Evolutionary conservation across 2,797 vertebrate genomes (phyloP).

Genomic region (Acanthurus leucopareius): DNA sequence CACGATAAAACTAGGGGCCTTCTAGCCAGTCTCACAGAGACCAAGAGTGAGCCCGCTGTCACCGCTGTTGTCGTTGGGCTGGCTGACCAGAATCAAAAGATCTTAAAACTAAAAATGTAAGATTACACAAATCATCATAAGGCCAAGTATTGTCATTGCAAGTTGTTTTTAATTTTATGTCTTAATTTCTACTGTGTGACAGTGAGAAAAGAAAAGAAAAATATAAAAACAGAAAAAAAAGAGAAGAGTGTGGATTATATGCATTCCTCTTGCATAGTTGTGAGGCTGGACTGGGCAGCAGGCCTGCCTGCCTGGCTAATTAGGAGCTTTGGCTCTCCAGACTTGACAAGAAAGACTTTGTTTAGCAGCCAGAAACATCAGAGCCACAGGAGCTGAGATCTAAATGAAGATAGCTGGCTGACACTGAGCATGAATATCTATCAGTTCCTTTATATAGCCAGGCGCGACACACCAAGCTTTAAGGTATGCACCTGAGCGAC

Average conservation of each 20-base stretch:
- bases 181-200: constrained; percentile 72
- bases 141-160: constrained; percentile 87
- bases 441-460: constrained; percentile 39
- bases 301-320: constrained; percentile 77
- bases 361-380: constrained; percentile 70
- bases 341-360: constrained; percentile 75
- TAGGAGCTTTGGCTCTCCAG: constrained; percentile 71
- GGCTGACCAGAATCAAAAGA: constrained; percentile 97
- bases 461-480: constrained; percentile 7
- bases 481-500: not conserved
- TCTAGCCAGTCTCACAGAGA: constrained; percentile 95
- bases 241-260: constrained; percentile 76
- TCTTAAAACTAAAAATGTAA: constrained; percentile 91
- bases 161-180: constrained; percentile 76
- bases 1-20: constrained; percentile 98
- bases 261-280: constrained; percentile 91
- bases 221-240: constrained; percentile 63
- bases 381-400: constrained; percentile 61
- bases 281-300: constrained; percentile 79
- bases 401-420: constrained; percentile 58
- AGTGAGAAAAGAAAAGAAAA: constrained; percentile 55
- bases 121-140: constrained; percentile 82
- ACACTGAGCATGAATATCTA: constrained; percentile 57
- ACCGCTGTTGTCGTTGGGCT: constrained; percentile 92
- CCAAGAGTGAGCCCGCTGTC: constrained; percentile 98